Evolutionary conservation across 2,888 invertebrate species (phyloP).

Genomic region (Yponomeuta cagnagella): DNA sequence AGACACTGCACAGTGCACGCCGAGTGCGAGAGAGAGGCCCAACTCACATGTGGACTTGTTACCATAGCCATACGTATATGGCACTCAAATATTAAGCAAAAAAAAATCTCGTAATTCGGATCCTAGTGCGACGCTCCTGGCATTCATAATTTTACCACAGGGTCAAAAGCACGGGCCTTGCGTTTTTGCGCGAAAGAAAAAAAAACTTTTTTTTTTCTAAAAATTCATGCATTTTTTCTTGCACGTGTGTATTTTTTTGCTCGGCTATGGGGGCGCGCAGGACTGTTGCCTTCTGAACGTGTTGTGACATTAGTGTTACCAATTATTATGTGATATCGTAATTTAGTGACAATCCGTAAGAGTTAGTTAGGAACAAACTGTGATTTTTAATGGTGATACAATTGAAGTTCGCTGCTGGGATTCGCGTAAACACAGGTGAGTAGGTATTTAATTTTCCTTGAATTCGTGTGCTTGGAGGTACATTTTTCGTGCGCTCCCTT

Average conservation of each 20-base stretch:
- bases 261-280: conserved; percentile 36
- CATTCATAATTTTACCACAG: conserved; percentile 73
- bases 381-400: conserved; percentile 73
- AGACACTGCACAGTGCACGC: conserved; percentile 55
- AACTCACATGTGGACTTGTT: conserved; percentile 60
- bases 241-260: conserved; percentile 63
- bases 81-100: conserved; percentile 68
- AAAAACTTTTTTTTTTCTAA: conserved; percentile 37
- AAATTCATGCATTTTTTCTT: conserved; percentile 64
- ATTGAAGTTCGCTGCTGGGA: conserved; percentile 55
- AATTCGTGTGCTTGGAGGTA: conserved; percentile 35
- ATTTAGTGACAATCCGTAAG: conserved; percentile 69
- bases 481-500: conserved; percentile 26
- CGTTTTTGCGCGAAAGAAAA: conserved; percentile 42
- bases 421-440: conserved; percentile 63
- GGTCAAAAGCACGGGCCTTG: conserved; percentile 67
- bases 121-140: conserved; percentile 67
- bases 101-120: conserved; percentile 70
- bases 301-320: conserved; percentile 74
- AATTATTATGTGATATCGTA: conserved; percentile 65
- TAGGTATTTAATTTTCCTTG: conserved; percentile 38
- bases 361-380: conserved; percentile 71
- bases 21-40: conserved; percentile 57
- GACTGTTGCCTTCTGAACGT: conserved; percentile 72
- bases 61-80: conserved; percentile 59